phyloP scores from a whole-genome alignment of 2,113 vertebrate species.

The Lampris megalopsis region DNA sequence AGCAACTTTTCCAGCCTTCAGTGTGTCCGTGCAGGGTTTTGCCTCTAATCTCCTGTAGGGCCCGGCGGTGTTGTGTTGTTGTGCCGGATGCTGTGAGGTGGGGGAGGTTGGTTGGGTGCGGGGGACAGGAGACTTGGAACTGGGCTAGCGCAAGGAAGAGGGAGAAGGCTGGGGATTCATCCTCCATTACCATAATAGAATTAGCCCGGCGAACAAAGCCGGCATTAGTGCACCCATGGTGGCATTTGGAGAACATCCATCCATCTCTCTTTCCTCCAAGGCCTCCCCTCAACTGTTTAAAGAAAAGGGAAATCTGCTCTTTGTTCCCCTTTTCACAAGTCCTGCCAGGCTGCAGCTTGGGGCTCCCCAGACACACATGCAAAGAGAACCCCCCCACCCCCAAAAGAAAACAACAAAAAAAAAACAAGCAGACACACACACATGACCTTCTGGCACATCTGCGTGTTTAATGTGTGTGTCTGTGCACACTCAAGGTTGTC shows the following conservation, averaged over 20 bases:
- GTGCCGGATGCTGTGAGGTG: constrained; percentile 47
- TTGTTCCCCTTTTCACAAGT: constrained; percentile 53
- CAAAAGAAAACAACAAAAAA: no score
- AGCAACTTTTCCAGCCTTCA: constrained; percentile 14
- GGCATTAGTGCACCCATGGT: constrained; percentile 68
- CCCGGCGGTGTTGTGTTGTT: constrained; percentile 47
- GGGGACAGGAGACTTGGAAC: constrained; percentile 31
- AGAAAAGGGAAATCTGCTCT: constrained; percentile 60
- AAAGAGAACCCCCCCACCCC: not conserved
- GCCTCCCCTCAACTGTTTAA: constrained; percentile 39
- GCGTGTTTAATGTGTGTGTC: constrained; percentile 8
- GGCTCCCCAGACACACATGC: constrained; percentile 15
- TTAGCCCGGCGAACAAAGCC: constrained; percentile 71
- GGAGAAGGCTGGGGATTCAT: constrained; percentile 57
- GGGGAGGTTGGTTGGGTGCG: not conserved
- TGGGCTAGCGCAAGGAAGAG: constrained; percentile 33
- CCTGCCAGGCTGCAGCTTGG: constrained; percentile 45
- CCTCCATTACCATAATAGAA: constrained; percentile 75
- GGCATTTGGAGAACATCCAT: constrained; percentile 73
- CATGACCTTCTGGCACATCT: constrained; percentile 5
- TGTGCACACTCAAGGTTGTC: constrained; percentile 11
- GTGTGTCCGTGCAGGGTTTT: constrained; percentile 27
- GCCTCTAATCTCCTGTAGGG: constrained; percentile 44
- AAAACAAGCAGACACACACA: constrained; percentile 24
- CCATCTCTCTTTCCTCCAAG: constrained; percentile 68